A percentile compares a stretch with the other conserved stretches of the same genome.
Evolutionary conservation across 53 echinoderm and acorn worm species (phyloP).

Genomic region (Astropecten irregularis): DNA sequence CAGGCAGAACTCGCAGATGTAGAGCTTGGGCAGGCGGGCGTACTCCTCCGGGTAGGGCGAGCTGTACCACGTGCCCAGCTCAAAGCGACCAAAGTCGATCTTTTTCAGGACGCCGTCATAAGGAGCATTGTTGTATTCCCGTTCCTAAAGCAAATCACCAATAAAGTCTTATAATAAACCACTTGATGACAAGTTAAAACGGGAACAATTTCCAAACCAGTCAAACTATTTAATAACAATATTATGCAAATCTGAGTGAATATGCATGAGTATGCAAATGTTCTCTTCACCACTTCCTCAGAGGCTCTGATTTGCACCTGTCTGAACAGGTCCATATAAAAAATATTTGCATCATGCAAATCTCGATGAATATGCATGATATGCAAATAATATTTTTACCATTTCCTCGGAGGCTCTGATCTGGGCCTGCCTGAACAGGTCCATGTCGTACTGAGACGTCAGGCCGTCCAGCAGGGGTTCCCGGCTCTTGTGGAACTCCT

Average conservation of each 20-base stretch:
- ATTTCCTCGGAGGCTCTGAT: conserved; percentile 95
- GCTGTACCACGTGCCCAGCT: conserved; percentile 97
- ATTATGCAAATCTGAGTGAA: too few relatives aligned
- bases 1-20: conserved; percentile 98
- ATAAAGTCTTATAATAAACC: not conserved
- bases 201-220: too few relatives aligned
- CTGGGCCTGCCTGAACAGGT: conserved; percentile 93
- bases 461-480: conserved; percentile 88
- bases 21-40: conserved; percentile 88
- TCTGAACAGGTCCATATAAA: conserved; percentile 90
- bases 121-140: conserved; percentile 58
- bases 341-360: too few relatives aligned
- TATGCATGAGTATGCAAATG: too few relatives aligned
- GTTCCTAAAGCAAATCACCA: too few relatives aligned
- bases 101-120: conserved; percentile 90
- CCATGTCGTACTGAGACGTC: conserved; percentile 97
- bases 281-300: conserved; percentile 94
- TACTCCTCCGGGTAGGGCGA: conserved; percentile 98
- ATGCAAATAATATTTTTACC: too few relatives aligned
- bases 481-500: conserved; percentile 89
- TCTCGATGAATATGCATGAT: too few relatives aligned
- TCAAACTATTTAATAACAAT: too few relatives aligned
- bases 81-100: conserved; percentile 98
- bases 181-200: too few relatives aligned
- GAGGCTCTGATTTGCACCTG: conserved; percentile 94